Conservation (phyloP, 1,140 invertebrate genomes). For the Mamestra configurata region DNA sequence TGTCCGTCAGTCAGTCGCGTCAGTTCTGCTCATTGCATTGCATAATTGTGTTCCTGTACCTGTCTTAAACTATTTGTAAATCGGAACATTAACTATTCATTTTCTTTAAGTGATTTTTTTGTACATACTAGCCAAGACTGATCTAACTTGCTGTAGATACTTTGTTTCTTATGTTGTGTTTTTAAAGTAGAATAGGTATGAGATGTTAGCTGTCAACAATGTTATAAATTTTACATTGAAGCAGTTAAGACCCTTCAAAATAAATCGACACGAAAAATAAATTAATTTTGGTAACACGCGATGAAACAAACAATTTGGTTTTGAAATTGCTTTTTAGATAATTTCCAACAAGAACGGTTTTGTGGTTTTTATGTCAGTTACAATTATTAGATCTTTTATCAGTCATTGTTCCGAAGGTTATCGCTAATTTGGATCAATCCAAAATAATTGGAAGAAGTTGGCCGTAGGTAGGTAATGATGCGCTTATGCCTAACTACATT, state of each 20-base stretch:
- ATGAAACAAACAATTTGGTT: conserved; percentile 75
- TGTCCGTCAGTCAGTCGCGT: conserved; percentile 67
- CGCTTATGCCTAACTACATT: background rate
- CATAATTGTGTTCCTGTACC: conserved; percentile 62
- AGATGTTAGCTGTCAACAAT: too few relatives aligned
- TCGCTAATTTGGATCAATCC: conserved; percentile 45
- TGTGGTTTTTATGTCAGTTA: conserved; percentile 73
- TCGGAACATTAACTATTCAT: conserved; percentile 22
- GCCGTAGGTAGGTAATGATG: background rate
- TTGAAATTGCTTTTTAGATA: conserved; percentile 79
- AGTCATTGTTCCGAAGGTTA: conserved; percentile 57
- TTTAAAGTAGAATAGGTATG: too few relatives aligned
- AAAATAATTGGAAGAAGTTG: background rate
- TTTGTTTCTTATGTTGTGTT: background rate
- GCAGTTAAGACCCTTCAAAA: conserved; percentile 66
- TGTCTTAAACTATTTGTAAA: conserved; percentile 34
- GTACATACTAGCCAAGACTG: background rate
- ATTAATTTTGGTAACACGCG: conserved; percentile 84
- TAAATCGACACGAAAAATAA: conserved; percentile 74
- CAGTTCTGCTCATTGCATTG: conserved; percentile 78
- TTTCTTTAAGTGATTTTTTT: conserved; percentile 11
- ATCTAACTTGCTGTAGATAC: background rate
- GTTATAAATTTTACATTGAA: background rate
- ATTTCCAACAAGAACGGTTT: conserved; percentile 65
- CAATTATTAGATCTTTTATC: conserved; percentile 65